A percentile compares a stretch with the other conserved stretches of the same genome.
phyloP scores from a whole-genome alignment of 2,113 vertebrate genomes.

The Scytalopus superciliaris region DNA sequence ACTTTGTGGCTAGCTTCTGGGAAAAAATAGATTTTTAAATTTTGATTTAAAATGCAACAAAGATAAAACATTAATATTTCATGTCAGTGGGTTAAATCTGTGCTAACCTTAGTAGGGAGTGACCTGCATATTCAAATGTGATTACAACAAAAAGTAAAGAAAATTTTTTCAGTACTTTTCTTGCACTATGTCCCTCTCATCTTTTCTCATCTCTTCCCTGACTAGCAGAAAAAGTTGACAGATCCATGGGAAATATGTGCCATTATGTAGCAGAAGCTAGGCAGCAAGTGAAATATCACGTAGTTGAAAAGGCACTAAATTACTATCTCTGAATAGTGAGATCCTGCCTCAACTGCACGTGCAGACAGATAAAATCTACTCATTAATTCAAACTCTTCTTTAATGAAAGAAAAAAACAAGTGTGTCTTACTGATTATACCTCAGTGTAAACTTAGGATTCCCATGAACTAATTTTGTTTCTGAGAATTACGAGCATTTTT shows the following conservation, averaged over 20 bases:
- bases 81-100: background rate
- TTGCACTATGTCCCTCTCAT: background rate
- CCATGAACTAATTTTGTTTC: background rate
- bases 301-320: background rate
- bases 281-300: accelerated
- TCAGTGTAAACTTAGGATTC: background rate
- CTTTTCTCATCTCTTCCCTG: background rate
- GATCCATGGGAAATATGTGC: background rate
- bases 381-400: background rate
- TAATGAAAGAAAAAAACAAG: background rate
- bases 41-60: conserved; percentile 11
- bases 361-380: background rate
- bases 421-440: background rate
- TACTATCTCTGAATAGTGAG: background rate
- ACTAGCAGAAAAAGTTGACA: background rate
- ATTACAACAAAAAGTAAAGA: background rate
- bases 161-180: background rate
- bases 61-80: background rate
- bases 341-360: background rate
- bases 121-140: background rate
- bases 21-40: background rate
- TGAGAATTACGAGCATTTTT: background rate
- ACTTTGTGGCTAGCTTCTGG: background rate
- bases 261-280: background rate
- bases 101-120: background rate